phyloP scores from a whole-genome alignment of 2,797 vertebrate species.

The Notoglanidium macrostoma region DNA sequence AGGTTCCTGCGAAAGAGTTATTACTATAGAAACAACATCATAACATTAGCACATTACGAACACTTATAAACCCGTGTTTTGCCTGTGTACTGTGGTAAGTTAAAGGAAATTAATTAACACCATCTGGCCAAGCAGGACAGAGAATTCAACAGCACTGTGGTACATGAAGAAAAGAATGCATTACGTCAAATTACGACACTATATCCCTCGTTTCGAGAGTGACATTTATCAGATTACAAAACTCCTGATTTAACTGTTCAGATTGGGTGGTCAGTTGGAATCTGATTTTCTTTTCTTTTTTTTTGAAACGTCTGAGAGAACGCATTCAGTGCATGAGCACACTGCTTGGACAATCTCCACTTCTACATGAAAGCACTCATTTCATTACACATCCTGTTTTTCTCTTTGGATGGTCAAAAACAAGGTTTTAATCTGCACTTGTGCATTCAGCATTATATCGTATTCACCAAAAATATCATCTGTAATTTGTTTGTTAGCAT shows the following conservation, averaged over 20 bases:
- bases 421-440: background rate
- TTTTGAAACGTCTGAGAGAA: background rate
- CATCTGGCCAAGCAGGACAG: background rate
- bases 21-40: background rate
- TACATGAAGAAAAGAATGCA: background rate
- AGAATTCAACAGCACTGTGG: background rate
- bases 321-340: constrained; percentile 20
- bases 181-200: too few relatives aligned
- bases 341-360: background rate
- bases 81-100: background rate
- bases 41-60: background rate
- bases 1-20: background rate
- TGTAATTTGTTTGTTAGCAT: background rate
- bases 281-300: background rate
- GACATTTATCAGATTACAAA: background rate
- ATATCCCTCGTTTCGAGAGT: background rate
- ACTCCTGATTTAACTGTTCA: background rate
- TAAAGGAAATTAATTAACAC: background rate
- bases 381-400: constrained; percentile 54
- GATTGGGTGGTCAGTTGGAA: background rate
- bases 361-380: constrained; percentile 34
- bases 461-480: background rate
- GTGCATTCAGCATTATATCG: background rate
- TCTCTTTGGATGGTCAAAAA: background rate
- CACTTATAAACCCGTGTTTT: background rate